These are phyloP conservation scores for Sciurus vulgaris DNA, from an alignment of 2,797 vertebrate genomes.

Conservation along the genomic window DNA sequence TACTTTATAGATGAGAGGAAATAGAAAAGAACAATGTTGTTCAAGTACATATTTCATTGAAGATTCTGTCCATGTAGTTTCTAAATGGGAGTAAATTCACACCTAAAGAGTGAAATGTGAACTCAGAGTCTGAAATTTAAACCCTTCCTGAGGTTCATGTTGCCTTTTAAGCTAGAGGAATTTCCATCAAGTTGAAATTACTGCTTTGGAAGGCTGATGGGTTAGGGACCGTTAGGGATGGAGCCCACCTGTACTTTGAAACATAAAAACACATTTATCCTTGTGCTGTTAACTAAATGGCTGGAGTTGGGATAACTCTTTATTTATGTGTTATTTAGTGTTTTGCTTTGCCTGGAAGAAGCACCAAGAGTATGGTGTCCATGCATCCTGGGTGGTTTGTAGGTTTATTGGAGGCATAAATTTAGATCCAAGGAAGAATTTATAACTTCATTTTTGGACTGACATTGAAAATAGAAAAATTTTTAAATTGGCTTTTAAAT, in stretches of 20 bases:
- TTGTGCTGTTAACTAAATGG: neutral
- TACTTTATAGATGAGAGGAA: neutral
- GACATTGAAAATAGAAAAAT: neutral
- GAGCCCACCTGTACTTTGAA: neutral
- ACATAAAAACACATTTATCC: neutral
- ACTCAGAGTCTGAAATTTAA: neutral
- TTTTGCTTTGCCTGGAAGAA: neutral
- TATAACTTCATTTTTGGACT: constrained; percentile 13
- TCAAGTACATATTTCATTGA: neutral
- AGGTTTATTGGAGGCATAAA: neutral
- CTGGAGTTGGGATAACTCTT: neutral
- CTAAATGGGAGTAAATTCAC: neutral
- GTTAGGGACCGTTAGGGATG: too few relatives aligned
- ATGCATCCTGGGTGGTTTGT: neutral
- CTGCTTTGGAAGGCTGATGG: neutral
- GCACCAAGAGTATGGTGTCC: neutral
- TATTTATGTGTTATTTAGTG: neutral
- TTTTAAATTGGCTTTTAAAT: constrained; percentile 24
- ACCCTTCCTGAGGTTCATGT: neutral
- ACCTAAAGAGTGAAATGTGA: neutral
- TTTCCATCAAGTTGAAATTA: neutral
- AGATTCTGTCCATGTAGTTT: neutral
- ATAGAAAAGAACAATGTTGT: neutral
- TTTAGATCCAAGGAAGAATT: neutral
- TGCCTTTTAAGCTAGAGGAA: neutral